These are phyloP conservation scores for Hypsopygia costalis DNA, from an alignment of 2,888 invertebrate genomes.

Conservation along the genomic window DNA sequence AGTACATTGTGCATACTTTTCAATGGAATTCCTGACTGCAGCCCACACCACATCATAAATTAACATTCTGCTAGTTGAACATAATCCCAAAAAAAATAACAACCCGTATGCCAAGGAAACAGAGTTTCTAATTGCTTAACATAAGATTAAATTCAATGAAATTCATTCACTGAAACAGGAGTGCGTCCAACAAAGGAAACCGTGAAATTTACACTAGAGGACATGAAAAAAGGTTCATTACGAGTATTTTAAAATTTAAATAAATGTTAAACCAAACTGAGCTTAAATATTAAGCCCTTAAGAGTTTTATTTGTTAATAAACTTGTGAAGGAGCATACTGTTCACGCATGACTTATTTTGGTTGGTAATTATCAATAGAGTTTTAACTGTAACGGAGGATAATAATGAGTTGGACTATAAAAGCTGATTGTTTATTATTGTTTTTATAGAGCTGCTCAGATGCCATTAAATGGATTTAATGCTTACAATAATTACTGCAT, in stretches of 20 bases:
- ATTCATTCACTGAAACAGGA: slow-evolving; percentile 51
- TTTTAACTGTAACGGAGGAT: slow-evolving; percentile 18
- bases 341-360: slow-evolving; percentile 31
- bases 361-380: slow-evolving; percentile 38
- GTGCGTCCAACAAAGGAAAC: slow-evolving; percentile 47
- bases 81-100: slow-evolving; percentile 19
- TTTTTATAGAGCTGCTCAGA: slow-evolving; percentile 5
- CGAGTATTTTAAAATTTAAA: slow-evolving; percentile 20
- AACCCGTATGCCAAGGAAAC: slow-evolving; percentile 12
- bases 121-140: background rate
- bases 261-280: background rate
- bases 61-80: slow-evolving; percentile 16
- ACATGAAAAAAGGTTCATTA: slow-evolving; percentile 57
- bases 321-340: slow-evolving; percentile 14
- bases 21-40: slow-evolving; percentile 42
- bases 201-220: slow-evolving; percentile 56
- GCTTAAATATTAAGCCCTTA: background rate
- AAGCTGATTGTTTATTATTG: slow-evolving; percentile 19
- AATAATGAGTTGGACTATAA: slow-evolving; percentile 21
- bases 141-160: slow-evolving; percentile 20
- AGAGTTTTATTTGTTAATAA: slow-evolving; percentile 11
- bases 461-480: slow-evolving; percentile 9
- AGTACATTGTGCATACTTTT: slow-evolving; percentile 10
- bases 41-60: slow-evolving; percentile 34
- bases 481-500: slow-evolving; percentile 10